Evolutionary conservation across 1,140 invertebrate genomes (phyloP), one percentile per base, ranked within the genome.

Genomic region (Ganaspis sp.): DNA sequence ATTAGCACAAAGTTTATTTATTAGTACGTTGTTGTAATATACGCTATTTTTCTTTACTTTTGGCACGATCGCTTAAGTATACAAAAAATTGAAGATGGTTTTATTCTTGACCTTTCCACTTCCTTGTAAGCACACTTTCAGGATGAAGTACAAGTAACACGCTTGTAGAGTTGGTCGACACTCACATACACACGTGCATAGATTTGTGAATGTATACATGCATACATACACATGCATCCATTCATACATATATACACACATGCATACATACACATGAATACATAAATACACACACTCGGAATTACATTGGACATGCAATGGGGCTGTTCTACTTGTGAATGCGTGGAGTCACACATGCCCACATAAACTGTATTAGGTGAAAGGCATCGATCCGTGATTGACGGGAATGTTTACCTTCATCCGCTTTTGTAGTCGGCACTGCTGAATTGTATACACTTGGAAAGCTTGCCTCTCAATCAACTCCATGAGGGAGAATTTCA

Each of bases 401-500:
- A 64, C 58, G 23, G 26, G 54, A 29, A 64, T 26, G 58, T 64
- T 29, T 29, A 64, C 26, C 58, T 64, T 12, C 26, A 64, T 64
- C 21, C 23, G 23, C 23, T 64, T 64, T 64, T 29, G 54, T 26
- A 64, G 12, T 29, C 11, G 21, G 21, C 23, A 9, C 23, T 12
- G 21, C 54, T 29, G 54, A 26, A 64, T 64, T 26, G 54, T 64
- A 64, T 49, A 49, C 45, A 49, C 15, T 49, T n/a, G 23, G 11
- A 64, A 26, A 29, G 26, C 58, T 64, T 64, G 58, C 21, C 26
- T 64, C 53, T 29, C 58, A 64, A 64, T 34, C 58, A 64, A 64
- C 23, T 64, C 26, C 58, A 64, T 29, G 58, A 64, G 58, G 58
- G 58, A 64, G 58, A 12, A 64, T 64, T 64, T 64, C 26, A 64